Conservation (phyloP, 2,113 vertebrate genomes). For the Bambusicola thoracicus region DNA sequence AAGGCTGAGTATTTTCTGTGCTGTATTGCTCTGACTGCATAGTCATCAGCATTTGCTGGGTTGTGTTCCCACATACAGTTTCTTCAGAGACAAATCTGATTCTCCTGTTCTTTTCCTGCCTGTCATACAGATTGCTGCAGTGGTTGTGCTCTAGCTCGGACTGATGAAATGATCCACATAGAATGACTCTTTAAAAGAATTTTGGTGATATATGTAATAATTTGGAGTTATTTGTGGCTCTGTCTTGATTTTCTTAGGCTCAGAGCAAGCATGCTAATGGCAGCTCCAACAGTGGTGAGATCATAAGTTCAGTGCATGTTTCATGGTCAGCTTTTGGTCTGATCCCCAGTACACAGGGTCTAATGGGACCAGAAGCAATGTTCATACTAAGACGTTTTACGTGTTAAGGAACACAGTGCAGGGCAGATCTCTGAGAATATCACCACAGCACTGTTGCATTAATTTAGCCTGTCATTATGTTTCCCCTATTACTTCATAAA, state of each 20-base stretch:
- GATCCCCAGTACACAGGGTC: rapidly evolving
- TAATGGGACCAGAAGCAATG: background rate
- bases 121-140: rapidly evolving
- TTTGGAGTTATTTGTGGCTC: rapidly evolving
- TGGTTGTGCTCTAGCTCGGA: background rate
- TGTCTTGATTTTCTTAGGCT: background rate
- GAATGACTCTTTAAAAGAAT: background rate
- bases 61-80: background rate
- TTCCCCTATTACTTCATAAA: background rate
- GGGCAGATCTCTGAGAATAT: background rate
- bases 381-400: background rate
- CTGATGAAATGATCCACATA: rapidly evolving
- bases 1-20: background rate
- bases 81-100: background rate
- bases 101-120: background rate
- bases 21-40: background rate
- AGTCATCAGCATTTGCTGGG: background rate
- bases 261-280: background rate
- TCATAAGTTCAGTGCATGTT: rapidly evolving
- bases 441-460: background rate
- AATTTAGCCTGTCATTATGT: background rate
- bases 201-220: background rate
- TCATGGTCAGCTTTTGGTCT: rapidly evolving
- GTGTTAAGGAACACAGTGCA: background rate
- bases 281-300: background rate